A percentile compares a stretch with the other conserved stretches of the same genome.
phyloP scores from a whole-genome alignment of 1,140 invertebrate genomes.

The Saccostrea glomerata region DNA sequence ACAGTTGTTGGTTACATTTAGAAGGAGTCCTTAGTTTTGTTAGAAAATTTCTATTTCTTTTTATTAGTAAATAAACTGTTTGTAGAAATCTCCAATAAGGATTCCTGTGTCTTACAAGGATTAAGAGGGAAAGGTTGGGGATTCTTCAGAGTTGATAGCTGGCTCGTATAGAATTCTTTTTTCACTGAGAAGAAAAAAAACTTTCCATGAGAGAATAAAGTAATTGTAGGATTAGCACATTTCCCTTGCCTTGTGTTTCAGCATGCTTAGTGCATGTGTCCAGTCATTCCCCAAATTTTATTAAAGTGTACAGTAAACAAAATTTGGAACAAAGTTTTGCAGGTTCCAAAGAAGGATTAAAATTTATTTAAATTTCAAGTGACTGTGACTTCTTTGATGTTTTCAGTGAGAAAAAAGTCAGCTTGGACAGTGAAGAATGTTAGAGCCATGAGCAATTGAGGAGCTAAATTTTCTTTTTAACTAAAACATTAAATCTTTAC shows the following conservation, averaged over 20 bases:
- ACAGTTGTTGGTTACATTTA: neutral
- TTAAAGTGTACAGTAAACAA: slow-evolving; percentile 2
- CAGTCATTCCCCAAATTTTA: neutral
- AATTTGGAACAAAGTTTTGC: neutral
- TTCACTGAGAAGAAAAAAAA: neutral
- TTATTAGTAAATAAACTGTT: neutral
- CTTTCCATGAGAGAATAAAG: neutral
- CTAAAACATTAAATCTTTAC: neutral
- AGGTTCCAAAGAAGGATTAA: neutral
- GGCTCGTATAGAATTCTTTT: neutral
- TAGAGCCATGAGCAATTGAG: neutral
- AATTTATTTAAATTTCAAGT: slow-evolving; percentile 1
- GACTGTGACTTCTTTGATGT: slow-evolving; percentile 19
- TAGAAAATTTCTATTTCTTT: neutral
- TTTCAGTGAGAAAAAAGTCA: neutral
- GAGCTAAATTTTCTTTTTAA: too few species aligned
- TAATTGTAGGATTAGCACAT: neutral
- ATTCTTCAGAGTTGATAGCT: neutral
- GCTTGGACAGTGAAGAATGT: slow-evolving; percentile 4
- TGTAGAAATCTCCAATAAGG: neutral
- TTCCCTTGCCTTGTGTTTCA: neutral
- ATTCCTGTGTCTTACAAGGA: neutral
- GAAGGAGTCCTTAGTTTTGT: neutral
- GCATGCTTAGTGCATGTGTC: neutral
- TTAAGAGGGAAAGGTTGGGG: neutral